Conservation (phyloP, 2,797 vertebrate genomes). For the Malurus splendens region DNA sequence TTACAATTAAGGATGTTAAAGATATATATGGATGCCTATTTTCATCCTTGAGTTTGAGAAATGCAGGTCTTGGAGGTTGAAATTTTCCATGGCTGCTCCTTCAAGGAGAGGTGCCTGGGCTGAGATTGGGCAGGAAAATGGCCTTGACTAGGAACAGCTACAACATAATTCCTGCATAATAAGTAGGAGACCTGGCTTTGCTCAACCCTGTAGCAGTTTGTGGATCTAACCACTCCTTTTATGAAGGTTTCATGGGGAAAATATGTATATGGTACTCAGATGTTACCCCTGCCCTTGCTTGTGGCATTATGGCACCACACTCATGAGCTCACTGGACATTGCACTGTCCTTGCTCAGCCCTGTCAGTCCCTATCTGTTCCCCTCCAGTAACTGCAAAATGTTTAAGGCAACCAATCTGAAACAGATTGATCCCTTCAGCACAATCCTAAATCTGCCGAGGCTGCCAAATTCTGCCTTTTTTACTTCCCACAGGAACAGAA, state of each 20-base stretch:
- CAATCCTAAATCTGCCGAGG: not conserved
- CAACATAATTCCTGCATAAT: not conserved
- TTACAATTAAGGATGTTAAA: constrained; percentile 51
- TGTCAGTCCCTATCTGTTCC: not conserved
- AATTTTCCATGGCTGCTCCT: not conserved
- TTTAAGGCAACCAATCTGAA: not conserved
- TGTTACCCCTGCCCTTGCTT: not conserved
- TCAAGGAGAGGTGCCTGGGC: not conserved
- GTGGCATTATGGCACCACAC: not conserved
- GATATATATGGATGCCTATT: not conserved
- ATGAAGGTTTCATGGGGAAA: not conserved
- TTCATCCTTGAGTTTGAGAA: constrained; percentile 41
- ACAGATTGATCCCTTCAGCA: constrained; percentile 15
- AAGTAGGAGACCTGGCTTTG: not conserved
- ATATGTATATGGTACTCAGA: not conserved
- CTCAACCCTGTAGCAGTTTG: not conserved
- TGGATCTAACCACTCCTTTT: not conserved
- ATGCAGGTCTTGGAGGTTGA: constrained; percentile 14
- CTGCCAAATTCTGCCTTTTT: not conserved
- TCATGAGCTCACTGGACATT: accelerated
- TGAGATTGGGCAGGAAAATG: not conserved
- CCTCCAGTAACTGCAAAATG: not conserved
- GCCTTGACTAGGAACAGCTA: not conserved
- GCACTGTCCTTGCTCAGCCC: not conserved
- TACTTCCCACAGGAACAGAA: not conserved